Evolutionary conservation across 2,888 invertebrate species (phyloP).

Genomic region (Clepsis dumicolana): DNA sequence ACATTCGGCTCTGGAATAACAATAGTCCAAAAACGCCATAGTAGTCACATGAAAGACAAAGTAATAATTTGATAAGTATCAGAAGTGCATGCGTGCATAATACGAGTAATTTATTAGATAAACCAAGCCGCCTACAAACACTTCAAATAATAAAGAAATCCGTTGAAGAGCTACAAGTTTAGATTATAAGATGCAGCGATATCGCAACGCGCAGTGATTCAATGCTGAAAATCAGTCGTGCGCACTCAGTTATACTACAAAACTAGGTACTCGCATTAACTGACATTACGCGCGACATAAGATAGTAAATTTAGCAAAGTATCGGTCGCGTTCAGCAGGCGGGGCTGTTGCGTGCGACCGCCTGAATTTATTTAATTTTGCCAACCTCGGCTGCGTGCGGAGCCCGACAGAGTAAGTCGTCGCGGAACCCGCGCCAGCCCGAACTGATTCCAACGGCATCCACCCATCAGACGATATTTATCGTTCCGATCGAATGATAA

Average conservation of each 20-base stretch:
- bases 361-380: slow-evolving; percentile 64
- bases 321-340: slow-evolving; percentile 51
- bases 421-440: slow-evolving; percentile 21
- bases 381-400: slow-evolving; percentile 47
- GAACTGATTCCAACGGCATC: slow-evolving; percentile 37
- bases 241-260: slow-evolving; percentile 10
- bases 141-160: not conserved
- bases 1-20: not conserved
- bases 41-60: not conserved
- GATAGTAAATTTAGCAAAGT: slow-evolving; percentile 51
- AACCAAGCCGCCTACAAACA: not conserved
- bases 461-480: slow-evolving; percentile 48
- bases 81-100: not conserved
- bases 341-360: slow-evolving; percentile 58
- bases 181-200: not conserved
- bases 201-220: slow-evolving; percentile 10
- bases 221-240: not conserved
- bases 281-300: slow-evolving; percentile 48
- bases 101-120: not conserved
- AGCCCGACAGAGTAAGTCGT: slow-evolving; percentile 28
- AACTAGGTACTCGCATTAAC: slow-evolving; percentile 21
- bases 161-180: not conserved
- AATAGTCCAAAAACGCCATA: not conserved
- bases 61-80: not conserved
- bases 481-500: slow-evolving; percentile 56